Evolutionary conservation across 2,888 invertebrate genomes (phyloP), one percentile per base, ranked within the genome.

Genomic region (Zhengitettix transpicula): DNA sequence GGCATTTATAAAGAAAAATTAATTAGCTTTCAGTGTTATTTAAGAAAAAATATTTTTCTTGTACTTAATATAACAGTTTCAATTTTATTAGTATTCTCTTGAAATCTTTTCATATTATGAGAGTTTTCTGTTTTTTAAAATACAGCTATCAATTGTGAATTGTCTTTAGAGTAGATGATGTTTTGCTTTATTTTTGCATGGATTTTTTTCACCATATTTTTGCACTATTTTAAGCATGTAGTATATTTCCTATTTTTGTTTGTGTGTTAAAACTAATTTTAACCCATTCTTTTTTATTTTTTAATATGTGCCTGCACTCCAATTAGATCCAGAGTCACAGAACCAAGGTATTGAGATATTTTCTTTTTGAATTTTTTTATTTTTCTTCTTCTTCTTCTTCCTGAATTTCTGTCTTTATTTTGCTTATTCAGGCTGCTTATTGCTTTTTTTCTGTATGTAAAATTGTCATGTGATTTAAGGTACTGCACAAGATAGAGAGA

Each of bases 241-340:
- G 28, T 28, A 28, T 28, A 28, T 28, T 28, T 28, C 28, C 28
- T 28, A 15, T 62, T 55, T 52, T 56, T 56, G 52, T 56, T 28
- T 62, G 53, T 59, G 53, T 64, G 65, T 68, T 67, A 67, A 53
- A 55, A 62, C 61, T 64, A 64, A 64, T 64, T 61, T 63, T 60
- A 61, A 56, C 60, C 44, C 57, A 71, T 69, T 69, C 69, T 66
- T 70, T 69, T 69, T 68, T 67, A 66, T 69, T 69, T 64, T 64
- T 69, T 68, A 67, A 68, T 67, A 66, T 60, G 63, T 67, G 47
- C 65, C 65, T 64, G 67, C 66, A 64, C 65, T 64, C 60, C 59
- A 56, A 69, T 60, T 63, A 64, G 62, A 62, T 60, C 61, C 63
- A 56, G 66, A 62, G 55, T 58, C 62, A 44, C 62, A 61, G 56